These are phyloP conservation scores for Hippocampus zosterae DNA, from an alignment of 2,113 vertebrate genomes.

Conservation along the genomic window DNA sequence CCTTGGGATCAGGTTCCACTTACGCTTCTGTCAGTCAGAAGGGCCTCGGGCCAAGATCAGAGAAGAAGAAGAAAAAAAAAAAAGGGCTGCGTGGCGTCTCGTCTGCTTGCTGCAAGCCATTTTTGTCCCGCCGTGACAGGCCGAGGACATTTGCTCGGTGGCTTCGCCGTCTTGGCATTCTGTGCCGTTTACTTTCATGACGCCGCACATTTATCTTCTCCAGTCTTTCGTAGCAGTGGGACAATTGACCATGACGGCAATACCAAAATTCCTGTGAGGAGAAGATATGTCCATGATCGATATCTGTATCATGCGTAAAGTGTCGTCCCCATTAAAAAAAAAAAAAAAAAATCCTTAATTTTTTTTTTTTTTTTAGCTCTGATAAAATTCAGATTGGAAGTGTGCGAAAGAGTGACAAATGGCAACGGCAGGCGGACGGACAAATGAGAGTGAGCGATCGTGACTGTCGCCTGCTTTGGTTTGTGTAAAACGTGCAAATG, in stretches of 20 bases:
- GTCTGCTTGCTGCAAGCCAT: not conserved
- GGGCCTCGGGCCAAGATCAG: not conserved
- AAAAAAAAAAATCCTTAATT: no score
- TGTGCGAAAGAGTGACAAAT: no score
- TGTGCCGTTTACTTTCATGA: not conserved
- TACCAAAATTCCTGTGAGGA: no score
- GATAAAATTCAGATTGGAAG: no score
- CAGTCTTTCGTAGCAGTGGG: not conserved
- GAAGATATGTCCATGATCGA: no score
- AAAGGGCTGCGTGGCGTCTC: not conserved
- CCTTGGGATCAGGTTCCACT: constrained; percentile 1
- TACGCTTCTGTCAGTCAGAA: not conserved
- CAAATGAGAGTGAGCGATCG: no score
- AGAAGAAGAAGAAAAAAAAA: not conserved
- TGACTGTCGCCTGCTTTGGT: no score
- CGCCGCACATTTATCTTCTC: not conserved
- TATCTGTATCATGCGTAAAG: no score
- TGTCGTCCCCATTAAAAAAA: no score
- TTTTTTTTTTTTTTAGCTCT: no score
- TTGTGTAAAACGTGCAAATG: no score
- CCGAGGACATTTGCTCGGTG: not conserved
- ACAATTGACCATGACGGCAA: not conserved
- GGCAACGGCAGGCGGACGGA: no score
- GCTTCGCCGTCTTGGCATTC: not conserved
- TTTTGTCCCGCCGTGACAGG: not conserved